Base-by-base conservation (phyloP, 2,888 invertebrate species). In the Euplagia quadripunctaria region DNA sequence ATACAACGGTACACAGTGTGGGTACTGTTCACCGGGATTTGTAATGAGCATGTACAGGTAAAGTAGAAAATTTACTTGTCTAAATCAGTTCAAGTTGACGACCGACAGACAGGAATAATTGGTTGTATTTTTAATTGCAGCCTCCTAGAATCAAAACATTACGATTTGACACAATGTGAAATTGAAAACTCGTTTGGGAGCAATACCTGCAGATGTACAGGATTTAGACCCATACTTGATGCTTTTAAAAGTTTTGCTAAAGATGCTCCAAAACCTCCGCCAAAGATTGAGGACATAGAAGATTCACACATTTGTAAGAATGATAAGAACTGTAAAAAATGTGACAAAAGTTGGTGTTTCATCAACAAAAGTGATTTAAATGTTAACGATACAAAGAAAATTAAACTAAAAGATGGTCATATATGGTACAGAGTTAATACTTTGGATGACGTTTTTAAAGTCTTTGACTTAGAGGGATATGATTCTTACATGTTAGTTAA, bases 21-120 rank as follows among this genome's bases (percentile, higher is more conserved):
- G 98, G 0, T 97, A 96, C 88, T 98, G 98, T 86, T 97, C 97
- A 43, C 97, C 98, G 0, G 98, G 97, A 14, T 98, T 97, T 97
- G 96, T 98, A 63, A 97, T 97, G 97, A 97, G 96, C 84, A 97
- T 97, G 97, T 97, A 97, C 90, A 91, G 94, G 91, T 91, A 86
- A 82, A 64, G 31, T 31, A n/a, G 16, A 8, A 42, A 6, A 0
- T 14, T 31, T 2, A 31, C 31, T 31, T 31, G 20, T 17, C 1
- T 12, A 52, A 67, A 46, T 46, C 41, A 17, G 43, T 46, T 46
- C 43, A 46, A 46, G 8, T 1, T 46, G 6, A 9, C 43, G 43
- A 8, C 4, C 6, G 31, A 31, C 31, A 31, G n/a, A n/a, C n/a
- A n/a, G 1, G 2, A 31, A 31, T 31, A 31, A 31, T 31, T 31